Base-by-base conservation (phyloP, 1,140 invertebrate genomes). In the Leptoteleia sp. region DNA sequence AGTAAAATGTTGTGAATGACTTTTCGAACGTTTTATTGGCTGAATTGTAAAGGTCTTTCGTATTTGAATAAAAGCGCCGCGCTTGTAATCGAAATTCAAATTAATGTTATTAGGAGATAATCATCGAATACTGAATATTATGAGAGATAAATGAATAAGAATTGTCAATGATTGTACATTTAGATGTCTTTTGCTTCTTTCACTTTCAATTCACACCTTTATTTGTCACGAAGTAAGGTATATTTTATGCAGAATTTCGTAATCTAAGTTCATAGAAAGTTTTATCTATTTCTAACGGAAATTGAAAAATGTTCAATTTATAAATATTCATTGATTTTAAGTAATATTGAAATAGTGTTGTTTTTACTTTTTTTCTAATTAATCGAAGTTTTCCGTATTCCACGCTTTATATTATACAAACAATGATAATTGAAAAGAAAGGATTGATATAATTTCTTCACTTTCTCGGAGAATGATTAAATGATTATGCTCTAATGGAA, bases 101-200 rank as follows among this genome's bases (percentile, higher is more conserved):
- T 82, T 84, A 81, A 81, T 86, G 84, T 80, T 85, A 84, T 85
- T 86, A 86, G 82, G 81, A 81, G 81, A 72, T 81, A 86, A 86
- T 82, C 83, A 84, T 76, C 71, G 81, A 82, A 84, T 84, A 86
- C 59, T 84, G 77, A 86, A 84, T 88, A 84, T 83, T 87, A 85
- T 83, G 81, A 82, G 83, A 85, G 84, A 82, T 85, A 85, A 85
- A 86, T 76, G 81, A 88, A 88, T 88, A 88, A 88, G 84, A 84
- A 85, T 87, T 88, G 85, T 85, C 85, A 86, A 85, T 88, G 81
- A 88, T 86, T 87, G 85, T 88, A 88, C 77, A 45, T 59, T 50
- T 72, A 25, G 64, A 40, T 73, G 42, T 64, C 71, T 59, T 42
- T 71, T 79, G 35, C 40, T 47, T 79, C 33, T 65, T 37, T 61